phyloP scores from a whole-genome alignment of 2,113 vertebrate species.

The Anseranas semipalmata region DNA sequence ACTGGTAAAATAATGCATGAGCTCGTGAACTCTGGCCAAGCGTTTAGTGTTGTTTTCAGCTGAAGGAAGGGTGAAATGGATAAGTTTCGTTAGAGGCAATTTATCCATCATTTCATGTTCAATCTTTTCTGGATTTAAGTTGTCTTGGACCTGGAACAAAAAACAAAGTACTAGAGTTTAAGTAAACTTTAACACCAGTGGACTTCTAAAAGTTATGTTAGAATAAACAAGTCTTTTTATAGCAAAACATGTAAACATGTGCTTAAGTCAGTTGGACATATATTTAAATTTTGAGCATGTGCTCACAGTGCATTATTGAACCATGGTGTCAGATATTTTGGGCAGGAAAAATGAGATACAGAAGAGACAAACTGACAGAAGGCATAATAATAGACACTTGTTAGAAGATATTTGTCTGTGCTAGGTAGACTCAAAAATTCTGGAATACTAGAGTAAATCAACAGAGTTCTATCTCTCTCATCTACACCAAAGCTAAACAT shows the following conservation, averaged over 20 bases:
- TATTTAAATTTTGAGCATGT: neutral
- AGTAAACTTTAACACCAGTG: neutral
- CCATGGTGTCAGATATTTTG: neutral
- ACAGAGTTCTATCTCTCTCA: neutral
- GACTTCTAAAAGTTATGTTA: neutral
- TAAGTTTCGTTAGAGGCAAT: constrained; percentile 74
- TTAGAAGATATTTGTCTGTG: neutral
- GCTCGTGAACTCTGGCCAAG: constrained; percentile 82
- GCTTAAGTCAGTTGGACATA: neutral
- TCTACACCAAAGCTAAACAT: neutral
- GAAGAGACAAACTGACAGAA: neutral
- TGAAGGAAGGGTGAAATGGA: constrained; percentile 69
- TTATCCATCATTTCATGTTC: constrained; percentile 84
- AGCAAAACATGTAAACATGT: neutral
- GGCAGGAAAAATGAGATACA: neutral
- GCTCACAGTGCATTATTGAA: neutral
- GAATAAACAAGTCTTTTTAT: neutral
- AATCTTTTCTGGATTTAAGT: constrained; percentile 78
- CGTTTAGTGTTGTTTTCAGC: constrained; percentile 60
- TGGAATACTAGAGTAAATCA: neutral
- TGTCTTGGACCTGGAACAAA: constrained; percentile 74
- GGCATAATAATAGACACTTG: neutral
- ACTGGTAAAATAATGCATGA: constrained; percentile 84
- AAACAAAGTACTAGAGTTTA: constrained; percentile 13
- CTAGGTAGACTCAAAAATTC: neutral